These are phyloP conservation scores for Channa maculata DNA, from an alignment of 2,113 vertebrate genomes.

Conservation along the genomic window DNA sequence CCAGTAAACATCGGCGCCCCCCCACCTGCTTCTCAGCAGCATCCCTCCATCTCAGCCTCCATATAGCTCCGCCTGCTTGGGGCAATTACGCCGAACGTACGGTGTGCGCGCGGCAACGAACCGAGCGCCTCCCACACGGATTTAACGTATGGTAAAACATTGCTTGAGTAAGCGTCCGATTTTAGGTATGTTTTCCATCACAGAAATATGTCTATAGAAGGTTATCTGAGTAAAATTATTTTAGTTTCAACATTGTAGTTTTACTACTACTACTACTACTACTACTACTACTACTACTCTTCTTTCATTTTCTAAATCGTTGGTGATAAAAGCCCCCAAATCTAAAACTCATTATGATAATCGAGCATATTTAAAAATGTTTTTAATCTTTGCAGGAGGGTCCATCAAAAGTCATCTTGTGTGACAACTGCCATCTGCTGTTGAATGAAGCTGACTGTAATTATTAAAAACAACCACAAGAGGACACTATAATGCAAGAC, in stretches of 20 bases:
- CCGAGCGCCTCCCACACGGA: slow-evolving; percentile 6
- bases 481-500: background rate
- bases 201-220: background rate
- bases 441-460: slow-evolving; percentile 22
- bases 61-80: slow-evolving; percentile 70
- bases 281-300: too few species aligned
- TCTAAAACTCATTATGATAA: too few species aligned
- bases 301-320: too few species aligned
- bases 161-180: too few species aligned
- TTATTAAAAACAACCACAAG: slow-evolving; percentile 16
- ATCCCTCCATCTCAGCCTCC: slow-evolving; percentile 64
- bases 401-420: slow-evolving; percentile 7
- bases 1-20: slow-evolving; percentile 56
- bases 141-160: too few species aligned
- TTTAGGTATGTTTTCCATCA: background rate
- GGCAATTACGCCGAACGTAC: slow-evolving; percentile 58
- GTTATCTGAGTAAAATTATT: too few species aligned
- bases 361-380: background rate
- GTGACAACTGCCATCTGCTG: slow-evolving; percentile 29
- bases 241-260: too few species aligned
- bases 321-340: too few species aligned
- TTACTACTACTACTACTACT: too few species aligned
- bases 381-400: slow-evolving; percentile 1
- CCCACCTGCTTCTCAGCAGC: slow-evolving; percentile 78
- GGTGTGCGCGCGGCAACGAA: slow-evolving; percentile 26